phyloP scores from a whole-genome alignment of 2,888 invertebrate species.

The Athetis lepigone region DNA sequence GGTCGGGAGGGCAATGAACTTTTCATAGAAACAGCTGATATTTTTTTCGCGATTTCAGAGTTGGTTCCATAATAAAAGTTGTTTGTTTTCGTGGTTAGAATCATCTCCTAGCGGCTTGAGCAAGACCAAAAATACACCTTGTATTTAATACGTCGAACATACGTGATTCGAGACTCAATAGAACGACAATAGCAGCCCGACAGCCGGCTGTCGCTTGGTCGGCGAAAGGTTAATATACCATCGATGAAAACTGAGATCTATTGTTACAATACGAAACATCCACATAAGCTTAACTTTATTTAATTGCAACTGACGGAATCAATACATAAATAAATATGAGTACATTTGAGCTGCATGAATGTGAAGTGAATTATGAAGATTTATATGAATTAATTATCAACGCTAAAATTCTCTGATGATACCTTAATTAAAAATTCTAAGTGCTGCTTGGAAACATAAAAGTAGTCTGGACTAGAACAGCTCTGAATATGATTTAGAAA shows the following conservation, averaged over 20 bases:
- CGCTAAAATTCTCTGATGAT: constrained; percentile 3
- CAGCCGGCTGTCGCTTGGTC: too few species aligned
- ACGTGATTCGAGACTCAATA: too few species aligned
- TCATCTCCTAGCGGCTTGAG: too few species aligned
- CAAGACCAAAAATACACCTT: too few species aligned
- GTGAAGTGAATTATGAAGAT: neutral
- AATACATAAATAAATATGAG: constrained; percentile 12
- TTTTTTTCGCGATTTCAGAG: too few species aligned
- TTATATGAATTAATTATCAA: neutral
- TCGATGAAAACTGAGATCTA: constrained; percentile 48
- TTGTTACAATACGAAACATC: constrained; percentile 49
- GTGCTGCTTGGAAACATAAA: constrained; percentile 11
- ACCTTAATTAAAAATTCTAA: constrained; percentile 7
- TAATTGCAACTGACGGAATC: neutral
- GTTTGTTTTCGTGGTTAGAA: too few species aligned
- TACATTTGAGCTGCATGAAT: constrained; percentile 41
- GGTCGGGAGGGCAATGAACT: too few species aligned
- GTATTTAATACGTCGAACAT: too few species aligned
- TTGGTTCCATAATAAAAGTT: too few species aligned
- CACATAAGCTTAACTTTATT: constrained; percentile 36
- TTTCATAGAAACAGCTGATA: too few species aligned
- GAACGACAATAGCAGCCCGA: too few species aligned
- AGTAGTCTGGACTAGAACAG: constrained; percentile 42
- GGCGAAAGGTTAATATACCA: constrained; percentile 45
- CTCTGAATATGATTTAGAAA: constrained; percentile 21